Conservation (phyloP, 2,113 vertebrate genomes). For the Bettongia penicillata region DNA sequence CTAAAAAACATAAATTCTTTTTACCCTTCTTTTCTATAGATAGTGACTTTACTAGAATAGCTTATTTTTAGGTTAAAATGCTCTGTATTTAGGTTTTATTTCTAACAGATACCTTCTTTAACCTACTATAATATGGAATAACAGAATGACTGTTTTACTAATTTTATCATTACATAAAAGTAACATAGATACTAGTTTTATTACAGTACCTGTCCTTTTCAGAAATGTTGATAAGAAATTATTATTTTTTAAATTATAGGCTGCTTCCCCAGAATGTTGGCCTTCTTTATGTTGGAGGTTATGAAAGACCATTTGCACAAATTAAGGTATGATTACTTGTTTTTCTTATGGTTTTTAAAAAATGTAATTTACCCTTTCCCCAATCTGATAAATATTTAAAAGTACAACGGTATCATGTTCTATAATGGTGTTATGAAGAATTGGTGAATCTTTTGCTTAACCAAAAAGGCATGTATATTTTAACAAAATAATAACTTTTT, state of each 20-base stretch:
- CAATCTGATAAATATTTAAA: slow-evolving; percentile 7
- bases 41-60: slow-evolving; percentile 55
- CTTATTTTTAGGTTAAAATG: background rate
- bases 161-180: background rate
- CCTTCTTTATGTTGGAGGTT: slow-evolving; percentile 96
- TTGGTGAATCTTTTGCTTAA: background rate
- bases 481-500: background rate
- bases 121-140: slow-evolving; percentile 35
- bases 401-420: slow-evolving; percentile 13
- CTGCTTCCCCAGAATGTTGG: slow-evolving; percentile 94
- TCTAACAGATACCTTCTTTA: slow-evolving; percentile 49
- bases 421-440: background rate
- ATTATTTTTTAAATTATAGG: slow-evolving; percentile 84
- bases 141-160: slow-evolving; percentile 57
- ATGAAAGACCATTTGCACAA: slow-evolving; percentile 96
- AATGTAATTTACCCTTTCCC: slow-evolving; percentile 29
- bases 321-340: slow-evolving; percentile 92
- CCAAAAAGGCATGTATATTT: background rate
- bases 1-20: slow-evolving; percentile 15
- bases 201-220: background rate
- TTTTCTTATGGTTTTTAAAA: slow-evolving; percentile 36
- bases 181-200: slow-evolving; percentile 29
- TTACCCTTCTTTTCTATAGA: background rate
- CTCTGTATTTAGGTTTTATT: slow-evolving; percentile 57
- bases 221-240: slow-evolving; percentile 47